Percentiles rank a stretch among this genome's conserved stretches.
These are phyloP conservation scores for Pao palembangensis DNA, from an alignment of 2,113 vertebrate species.

Conservation along the genomic window DNA sequence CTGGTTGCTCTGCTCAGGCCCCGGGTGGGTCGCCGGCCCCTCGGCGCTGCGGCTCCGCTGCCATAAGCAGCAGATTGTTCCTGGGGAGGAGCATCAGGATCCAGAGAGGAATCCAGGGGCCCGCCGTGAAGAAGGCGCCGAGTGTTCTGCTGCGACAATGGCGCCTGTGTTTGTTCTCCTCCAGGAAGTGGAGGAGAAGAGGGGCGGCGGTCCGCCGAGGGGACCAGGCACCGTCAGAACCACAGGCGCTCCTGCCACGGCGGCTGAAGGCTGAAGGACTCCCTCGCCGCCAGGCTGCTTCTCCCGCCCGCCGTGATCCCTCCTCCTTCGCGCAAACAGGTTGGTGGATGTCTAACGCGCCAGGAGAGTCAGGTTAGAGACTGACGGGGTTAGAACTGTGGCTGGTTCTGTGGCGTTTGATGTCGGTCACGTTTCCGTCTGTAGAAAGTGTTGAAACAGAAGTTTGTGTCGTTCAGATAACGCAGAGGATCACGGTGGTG, in stretches of 20 bases:
- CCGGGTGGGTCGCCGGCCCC: slow-evolving; percentile 60
- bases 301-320: slow-evolving; percentile 34
- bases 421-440: too few species aligned
- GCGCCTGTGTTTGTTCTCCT: slow-evolving; percentile 84
- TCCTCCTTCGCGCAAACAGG: slow-evolving; percentile 49
- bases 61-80: slow-evolving; percentile 77
- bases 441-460: too few species aligned
- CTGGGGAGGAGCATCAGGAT: slow-evolving; percentile 25
- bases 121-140: slow-evolving; percentile 80
- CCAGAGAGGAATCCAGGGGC: slow-evolving; percentile 71
- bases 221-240: slow-evolving; percentile 60
- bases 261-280: slow-evolving; percentile 34
- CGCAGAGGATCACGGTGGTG: too few species aligned
- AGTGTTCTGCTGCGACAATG: slow-evolving; percentile 86
- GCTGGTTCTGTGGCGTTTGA: too few species aligned
- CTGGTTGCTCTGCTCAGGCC: too few species aligned
- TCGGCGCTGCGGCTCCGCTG: slow-evolving; percentile 54
- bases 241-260: slow-evolving; percentile 42
- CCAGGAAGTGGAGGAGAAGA: slow-evolving; percentile 64
- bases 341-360: slow-evolving; percentile 42
- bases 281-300: slow-evolving; percentile 50
- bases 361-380: not conserved
- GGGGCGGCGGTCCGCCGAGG: slow-evolving; percentile 54
- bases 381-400: too few species aligned
- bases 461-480: too few species aligned